phyloP scores from a whole-genome alignment of 2,797 vertebrate species.

The Tenualosa ilisha region DNA sequence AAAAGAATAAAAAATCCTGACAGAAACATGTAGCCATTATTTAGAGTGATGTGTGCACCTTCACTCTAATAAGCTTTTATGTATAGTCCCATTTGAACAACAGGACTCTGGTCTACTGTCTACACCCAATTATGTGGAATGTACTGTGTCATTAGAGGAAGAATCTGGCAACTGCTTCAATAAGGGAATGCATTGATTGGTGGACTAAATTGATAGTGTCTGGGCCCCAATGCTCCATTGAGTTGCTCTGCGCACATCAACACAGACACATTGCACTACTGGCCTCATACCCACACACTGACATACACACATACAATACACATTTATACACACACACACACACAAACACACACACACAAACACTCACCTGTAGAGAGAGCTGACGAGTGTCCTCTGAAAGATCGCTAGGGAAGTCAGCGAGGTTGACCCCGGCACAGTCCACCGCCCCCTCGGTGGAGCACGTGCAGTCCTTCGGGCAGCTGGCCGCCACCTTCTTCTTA shows the following conservation, averaged over 20 bases:
- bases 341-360: neutral
- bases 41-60: neutral
- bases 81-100: neutral
- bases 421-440: constrained; percentile 92
- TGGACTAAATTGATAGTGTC: too few relatives aligned
- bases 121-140: neutral
- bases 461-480: constrained; percentile 85
- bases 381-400: constrained; percentile 83
- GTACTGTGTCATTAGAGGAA: neutral
- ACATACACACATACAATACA: neutral
- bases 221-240: neutral
- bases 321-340: neutral
- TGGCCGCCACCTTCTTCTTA: constrained; percentile 21
- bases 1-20: neutral
- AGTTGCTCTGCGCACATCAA: neutral
- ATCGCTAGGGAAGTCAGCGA: constrained; percentile 83
- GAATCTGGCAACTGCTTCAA: neutral
- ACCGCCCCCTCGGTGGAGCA: constrained; percentile 86
- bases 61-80: neutral
- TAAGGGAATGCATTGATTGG: too few relatives aligned
- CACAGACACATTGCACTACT: too few relatives aligned
- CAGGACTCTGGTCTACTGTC: neutral
- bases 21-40: neutral
- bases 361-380: constrained; percentile 88
- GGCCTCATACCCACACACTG: neutral